Percentiles rank a stretch among this genome's conserved stretches.
Conservation (phyloP, 2,888 invertebrate species). For the Yponomeuta cagnagella region DNA sequence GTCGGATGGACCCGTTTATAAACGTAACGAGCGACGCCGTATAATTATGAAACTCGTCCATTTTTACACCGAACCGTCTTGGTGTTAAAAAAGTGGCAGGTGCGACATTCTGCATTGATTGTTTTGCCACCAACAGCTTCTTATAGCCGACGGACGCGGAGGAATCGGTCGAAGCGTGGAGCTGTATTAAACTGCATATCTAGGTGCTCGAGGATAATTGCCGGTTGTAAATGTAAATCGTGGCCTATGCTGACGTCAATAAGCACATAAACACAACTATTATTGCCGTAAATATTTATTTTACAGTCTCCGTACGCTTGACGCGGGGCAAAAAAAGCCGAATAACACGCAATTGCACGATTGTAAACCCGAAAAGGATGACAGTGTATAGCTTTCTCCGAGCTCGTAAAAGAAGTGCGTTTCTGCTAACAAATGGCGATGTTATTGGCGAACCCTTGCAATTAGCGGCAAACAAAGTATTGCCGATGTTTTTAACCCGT, state of each 20-base stretch:
- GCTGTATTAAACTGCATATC: background rate
- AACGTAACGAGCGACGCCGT: slow-evolving; percentile 46
- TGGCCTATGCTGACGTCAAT: background rate
- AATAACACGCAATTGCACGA: slow-evolving; percentile 25
- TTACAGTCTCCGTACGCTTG: slow-evolving; percentile 6
- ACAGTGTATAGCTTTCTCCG: slow-evolving; percentile 28
- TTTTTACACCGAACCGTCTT: slow-evolving; percentile 29
- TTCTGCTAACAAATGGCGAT: slow-evolving; percentile 41
- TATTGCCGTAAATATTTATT: background rate
- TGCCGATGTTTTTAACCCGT: slow-evolving; percentile 32
- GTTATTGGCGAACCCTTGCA: slow-evolving; percentile 64
- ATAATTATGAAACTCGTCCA: slow-evolving; percentile 52
- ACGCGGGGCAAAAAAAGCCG: background rate
- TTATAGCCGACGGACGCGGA: background rate
- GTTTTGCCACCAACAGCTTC: slow-evolving; percentile 5
- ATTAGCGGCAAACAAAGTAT: slow-evolving; percentile 55
- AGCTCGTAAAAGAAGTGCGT: slow-evolving; percentile 44
- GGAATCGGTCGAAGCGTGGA: background rate
- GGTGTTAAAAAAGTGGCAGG: slow-evolving; percentile 34
- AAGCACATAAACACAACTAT: slow-evolving; percentile 5
- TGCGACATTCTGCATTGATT: slow-evolving; percentile 28
- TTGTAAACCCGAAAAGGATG: background rate
- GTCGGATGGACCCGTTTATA: slow-evolving; percentile 41
- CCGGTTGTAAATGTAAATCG: background rate
- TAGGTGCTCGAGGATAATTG: background rate